These are phyloP conservation scores for Listronotus bonariensis DNA, from an alignment of 1,140 invertebrate genomes.

Conservation along the genomic window DNA sequence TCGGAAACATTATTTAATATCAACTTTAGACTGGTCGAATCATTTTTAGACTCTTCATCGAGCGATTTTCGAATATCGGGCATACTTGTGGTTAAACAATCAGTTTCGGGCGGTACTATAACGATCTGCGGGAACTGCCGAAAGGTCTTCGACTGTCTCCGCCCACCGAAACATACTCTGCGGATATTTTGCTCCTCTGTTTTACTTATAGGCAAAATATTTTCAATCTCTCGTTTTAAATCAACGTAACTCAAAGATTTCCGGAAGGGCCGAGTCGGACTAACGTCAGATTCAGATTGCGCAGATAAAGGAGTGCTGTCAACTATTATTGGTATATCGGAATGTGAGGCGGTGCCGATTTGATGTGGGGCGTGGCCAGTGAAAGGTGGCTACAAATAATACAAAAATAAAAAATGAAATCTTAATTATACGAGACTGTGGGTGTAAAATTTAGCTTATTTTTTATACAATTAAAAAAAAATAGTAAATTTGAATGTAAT, in stretches of 20 bases:
- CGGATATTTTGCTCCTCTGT: conserved; percentile 23
- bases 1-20: conserved; percentile 41
- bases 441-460: too few species aligned
- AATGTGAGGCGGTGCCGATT: conserved; percentile 11
- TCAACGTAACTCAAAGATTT: conserved; percentile 52
- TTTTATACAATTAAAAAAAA: too few species aligned
- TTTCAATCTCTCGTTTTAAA: conserved; percentile 50
- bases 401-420: conserved; percentile 16
- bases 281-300: too few species aligned
- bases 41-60: not conserved
- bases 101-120: conserved; percentile 46
- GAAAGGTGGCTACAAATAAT: conserved; percentile 48
- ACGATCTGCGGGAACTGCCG: conserved; percentile 48
- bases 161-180: conserved; percentile 11
- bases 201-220: conserved; percentile 46
- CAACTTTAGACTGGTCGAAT: conserved; percentile 3
- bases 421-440: conserved; percentile 37
- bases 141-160: conserved; percentile 44
- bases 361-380: conserved; percentile 46
- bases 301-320: not conserved
- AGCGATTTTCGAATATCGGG: conserved; percentile 34
- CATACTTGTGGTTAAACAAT: conserved; percentile 44
- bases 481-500: too few species aligned
- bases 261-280: conserved; percentile 15
- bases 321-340: not conserved